A percentile compares a stretch with the other conserved stretches of the same genome.
These are phyloP conservation scores for Falco punctatus DNA, from an alignment of 2,113 vertebrate species.

Conservation along the genomic window DNA sequence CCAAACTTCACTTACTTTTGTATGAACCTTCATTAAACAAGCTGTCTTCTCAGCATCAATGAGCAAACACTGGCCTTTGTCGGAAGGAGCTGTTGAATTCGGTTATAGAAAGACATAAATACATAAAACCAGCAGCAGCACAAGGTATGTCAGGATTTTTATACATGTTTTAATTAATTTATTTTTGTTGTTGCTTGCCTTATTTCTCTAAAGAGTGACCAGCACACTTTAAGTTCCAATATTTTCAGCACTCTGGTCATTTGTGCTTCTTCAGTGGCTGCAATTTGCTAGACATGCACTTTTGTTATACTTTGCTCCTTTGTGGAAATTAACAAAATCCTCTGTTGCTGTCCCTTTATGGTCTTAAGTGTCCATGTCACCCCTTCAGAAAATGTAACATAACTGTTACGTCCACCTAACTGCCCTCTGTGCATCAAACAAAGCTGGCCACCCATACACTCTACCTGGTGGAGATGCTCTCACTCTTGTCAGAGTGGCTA, in stretches of 20 bases:
- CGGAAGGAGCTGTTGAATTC: background rate
- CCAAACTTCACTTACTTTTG: background rate
- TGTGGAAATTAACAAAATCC: background rate
- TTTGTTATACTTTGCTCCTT: background rate
- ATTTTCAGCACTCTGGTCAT: background rate
- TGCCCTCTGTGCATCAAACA: background rate
- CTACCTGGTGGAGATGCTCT: no score
- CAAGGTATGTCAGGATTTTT: background rate
- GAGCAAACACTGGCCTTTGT: background rate
- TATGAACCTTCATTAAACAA: background rate
- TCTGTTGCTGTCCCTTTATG: background rate
- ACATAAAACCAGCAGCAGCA: background rate
- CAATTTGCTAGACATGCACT: background rate
- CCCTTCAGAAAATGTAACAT: background rate
- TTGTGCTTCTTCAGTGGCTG: background rate
- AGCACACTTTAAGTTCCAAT: background rate
- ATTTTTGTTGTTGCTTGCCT: background rate
- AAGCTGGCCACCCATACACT: background rate
- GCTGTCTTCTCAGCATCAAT: background rate
- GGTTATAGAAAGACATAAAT: background rate
- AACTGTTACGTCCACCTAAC: background rate
- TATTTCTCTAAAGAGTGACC: background rate
- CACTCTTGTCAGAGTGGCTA: background rate
- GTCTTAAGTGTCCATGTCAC: background rate
- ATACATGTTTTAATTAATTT: background rate